A percentile compares a stretch with the other conserved stretches of the same genome.
Conservation (phyloP, 2,797 vertebrate species). For the Peromyscus melanophrys region DNA sequence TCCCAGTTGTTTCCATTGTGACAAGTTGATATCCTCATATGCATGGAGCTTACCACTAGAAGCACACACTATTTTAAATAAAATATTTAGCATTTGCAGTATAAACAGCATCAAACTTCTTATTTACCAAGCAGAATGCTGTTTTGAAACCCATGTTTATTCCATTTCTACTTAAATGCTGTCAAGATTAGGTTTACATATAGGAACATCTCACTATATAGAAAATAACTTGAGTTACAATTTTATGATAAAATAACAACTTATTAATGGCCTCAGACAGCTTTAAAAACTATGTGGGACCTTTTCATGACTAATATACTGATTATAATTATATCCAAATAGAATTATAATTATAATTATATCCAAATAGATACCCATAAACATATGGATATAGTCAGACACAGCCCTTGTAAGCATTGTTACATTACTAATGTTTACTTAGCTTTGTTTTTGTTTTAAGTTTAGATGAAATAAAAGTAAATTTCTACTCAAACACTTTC, state of each 20-base stretch:
- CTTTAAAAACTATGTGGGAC: background rate
- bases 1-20: background rate
- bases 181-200: background rate
- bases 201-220: background rate
- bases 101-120: background rate
- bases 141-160: background rate
- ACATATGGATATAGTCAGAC: background rate
- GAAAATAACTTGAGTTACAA: background rate
- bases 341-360: background rate
- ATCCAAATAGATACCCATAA: conserved; percentile 19
- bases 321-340: background rate
- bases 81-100: conserved; percentile 11
- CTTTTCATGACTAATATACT: background rate
- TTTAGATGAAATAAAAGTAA: conserved; percentile 38
- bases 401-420: background rate
- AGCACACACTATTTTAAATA: background rate
- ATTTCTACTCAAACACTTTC: conserved; percentile 36
- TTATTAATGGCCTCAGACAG: background rate
- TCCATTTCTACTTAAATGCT: conserved; percentile 32
- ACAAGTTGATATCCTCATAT: background rate
- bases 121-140: background rate
- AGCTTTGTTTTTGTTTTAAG: background rate
- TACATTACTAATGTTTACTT: background rate
- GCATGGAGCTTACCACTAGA: background rate
- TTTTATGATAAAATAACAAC: background rate